phyloP scores from a whole-genome alignment of 2,888 invertebrate species.

The Agriopis leucophaearia region DNA sequence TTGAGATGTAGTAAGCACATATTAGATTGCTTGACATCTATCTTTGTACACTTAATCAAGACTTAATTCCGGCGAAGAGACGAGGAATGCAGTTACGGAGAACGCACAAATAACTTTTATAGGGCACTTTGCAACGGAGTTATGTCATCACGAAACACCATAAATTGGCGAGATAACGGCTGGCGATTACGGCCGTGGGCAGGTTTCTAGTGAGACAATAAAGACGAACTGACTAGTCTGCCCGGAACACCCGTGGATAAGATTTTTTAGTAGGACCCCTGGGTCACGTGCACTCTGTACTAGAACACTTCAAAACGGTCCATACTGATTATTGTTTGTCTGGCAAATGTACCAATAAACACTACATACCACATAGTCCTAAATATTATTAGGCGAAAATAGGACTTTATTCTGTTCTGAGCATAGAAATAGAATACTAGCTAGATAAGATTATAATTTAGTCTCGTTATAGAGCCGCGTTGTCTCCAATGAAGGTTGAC shows the following conservation, averaged over 20 bases:
- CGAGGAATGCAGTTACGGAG: conserved; percentile 61
- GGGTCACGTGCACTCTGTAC: conserved; percentile 1
- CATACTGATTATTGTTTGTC: neutral
- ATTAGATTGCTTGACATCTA: conserved; percentile 6
- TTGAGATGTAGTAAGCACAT: conserved; percentile 16
- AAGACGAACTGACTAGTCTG: conserved; percentile 57
- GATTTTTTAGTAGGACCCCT: neutral
- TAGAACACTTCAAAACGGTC: neutral
- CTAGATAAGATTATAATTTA: neutral
- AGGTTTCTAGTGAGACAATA: conserved; percentile 66
- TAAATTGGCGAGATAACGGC: conserved; percentile 75
- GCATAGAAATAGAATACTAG: too few species aligned
- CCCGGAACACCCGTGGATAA: conserved; percentile 15
- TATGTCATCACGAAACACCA: conserved; percentile 76
- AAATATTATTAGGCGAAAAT: neutral
- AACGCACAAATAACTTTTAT: conserved; percentile 79
- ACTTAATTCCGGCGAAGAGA: conserved; percentile 31
- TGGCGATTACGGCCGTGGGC: conserved; percentile 57
- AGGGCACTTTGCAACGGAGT: conserved; percentile 76
- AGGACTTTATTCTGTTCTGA: too few species aligned
- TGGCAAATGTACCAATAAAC: neutral
- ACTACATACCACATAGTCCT: too few species aligned
- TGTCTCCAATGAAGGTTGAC: neutral
- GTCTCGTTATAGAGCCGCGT: neutral
- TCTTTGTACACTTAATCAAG: conserved; percentile 33